Conservation (phyloP, 2,888 invertebrate species). For the Syrista parreyssii region DNA sequence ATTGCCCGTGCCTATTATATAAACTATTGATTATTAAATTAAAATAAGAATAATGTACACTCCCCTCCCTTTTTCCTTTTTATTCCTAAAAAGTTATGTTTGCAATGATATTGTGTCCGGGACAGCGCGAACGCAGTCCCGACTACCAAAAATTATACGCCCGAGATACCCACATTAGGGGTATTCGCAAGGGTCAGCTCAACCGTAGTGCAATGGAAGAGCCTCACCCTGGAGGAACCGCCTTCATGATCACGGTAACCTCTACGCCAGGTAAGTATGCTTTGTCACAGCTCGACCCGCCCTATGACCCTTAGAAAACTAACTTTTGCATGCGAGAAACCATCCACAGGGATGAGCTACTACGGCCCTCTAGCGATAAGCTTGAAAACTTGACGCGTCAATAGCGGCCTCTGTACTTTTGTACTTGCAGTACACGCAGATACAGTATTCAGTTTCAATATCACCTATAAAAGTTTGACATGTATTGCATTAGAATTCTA, state of each 20-base stretch:
- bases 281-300: background rate
- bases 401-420: background rate
- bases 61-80: background rate
- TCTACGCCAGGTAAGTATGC: slow-evolving; percentile 67
- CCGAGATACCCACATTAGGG: slow-evolving; percentile 69
- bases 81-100: slow-evolving; percentile 11
- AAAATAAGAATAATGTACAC: background rate
- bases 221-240: slow-evolving; percentile 66
- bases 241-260: slow-evolving; percentile 68
- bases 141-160: slow-evolving; percentile 64
- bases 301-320: background rate
- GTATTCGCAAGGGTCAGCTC: slow-evolving; percentile 70
- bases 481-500: background rate
- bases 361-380: background rate
- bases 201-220: slow-evolving; percentile 71
- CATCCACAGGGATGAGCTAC: background rate
- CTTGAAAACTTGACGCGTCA: background rate
- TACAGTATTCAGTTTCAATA: background rate
- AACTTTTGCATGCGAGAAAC: slow-evolving; percentile 33
- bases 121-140: slow-evolving; percentile 63
- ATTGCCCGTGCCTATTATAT: too few relatives aligned
- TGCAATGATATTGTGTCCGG: slow-evolving; percentile 48
- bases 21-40: too few relatives aligned
- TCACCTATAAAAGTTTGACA: background rate
- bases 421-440: background rate